Conservation (phyloP, 2,888 invertebrate genomes). For the Trisateles emortualis region DNA sequence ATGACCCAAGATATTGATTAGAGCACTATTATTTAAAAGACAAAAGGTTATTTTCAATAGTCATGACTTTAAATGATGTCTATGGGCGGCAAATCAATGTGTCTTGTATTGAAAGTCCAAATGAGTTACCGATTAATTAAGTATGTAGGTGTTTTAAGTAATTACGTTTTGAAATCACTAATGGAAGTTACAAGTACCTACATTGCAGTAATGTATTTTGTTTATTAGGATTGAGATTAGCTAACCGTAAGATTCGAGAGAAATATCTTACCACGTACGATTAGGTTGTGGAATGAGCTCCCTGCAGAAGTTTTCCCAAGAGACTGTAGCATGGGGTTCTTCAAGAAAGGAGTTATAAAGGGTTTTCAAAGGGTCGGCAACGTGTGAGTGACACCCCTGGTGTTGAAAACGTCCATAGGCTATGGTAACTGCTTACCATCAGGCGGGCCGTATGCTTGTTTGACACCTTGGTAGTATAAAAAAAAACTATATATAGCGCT, state of each 20-base stretch:
- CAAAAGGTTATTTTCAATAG: constrained; percentile 19
- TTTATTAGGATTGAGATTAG: constrained; percentile 9
- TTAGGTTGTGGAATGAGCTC: no score
- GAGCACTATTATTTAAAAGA: constrained; percentile 8
- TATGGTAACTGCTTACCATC: no score
- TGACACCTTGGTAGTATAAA: no score
- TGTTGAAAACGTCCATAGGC: no score
- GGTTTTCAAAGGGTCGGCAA: no score
- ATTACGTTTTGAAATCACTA: constrained; percentile 25
- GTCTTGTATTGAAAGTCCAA: constrained; percentile 21
- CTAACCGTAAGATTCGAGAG: background rate
- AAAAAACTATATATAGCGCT: no score
- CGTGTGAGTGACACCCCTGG: no score
- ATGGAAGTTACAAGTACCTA: constrained; percentile 6
- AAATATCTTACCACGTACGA: background rate
- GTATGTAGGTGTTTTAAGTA: constrained; percentile 15
- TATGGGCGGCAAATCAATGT: constrained; percentile 29
- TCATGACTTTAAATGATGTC: constrained; percentile 8
- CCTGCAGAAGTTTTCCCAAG: no score
- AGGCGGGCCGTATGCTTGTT: no score
- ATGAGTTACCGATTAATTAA: constrained; percentile 27
- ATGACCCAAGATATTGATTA: no score
- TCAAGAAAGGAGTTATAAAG: no score
- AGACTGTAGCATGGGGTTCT: no score
- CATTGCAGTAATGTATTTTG: constrained; percentile 3